Evolutionary conservation across 1,140 invertebrate genomes (phyloP), one percentile per base, ranked within the genome.

Genomic region (Macrostomum lignano): DNA sequence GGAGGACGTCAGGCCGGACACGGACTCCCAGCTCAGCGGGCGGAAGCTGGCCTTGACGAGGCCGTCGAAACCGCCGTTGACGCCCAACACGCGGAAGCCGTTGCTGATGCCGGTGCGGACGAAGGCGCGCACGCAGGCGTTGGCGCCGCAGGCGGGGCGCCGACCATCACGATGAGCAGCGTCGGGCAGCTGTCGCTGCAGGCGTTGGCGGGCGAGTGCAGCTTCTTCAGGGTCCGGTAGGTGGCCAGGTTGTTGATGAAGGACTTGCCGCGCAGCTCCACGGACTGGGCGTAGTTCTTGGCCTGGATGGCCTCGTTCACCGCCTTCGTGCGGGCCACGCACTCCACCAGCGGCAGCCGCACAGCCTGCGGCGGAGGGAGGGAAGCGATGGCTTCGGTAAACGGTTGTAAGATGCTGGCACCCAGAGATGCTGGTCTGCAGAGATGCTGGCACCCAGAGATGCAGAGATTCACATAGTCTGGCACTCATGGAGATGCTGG

Each of bases 121-220:
- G 56, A 94, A 94, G 2, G 84, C 84, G 39, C 86, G 68, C 3
- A 93, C 78, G 0, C 81, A 79, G 20, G 88, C 79, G 61, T 98
- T 96, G 74, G 88, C 84, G 39, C 88, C 91, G 61, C 91, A 94
- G 35, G 82, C 79, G 0, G 91, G 91, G 13, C 86, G 42, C 91
- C 91, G 45, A 96, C 73, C 53, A n/a, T n/a, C n/a, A n/a, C n/a
- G n/a, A n/a, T n/a, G n/a, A n/a, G n/a, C n/a, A n/a, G n/a, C n/a
- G n/a, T n/a, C n/a, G n/a, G n/a, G n/a, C n/a, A n/a, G n/a, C n/a
- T n/a, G n/a, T n/a, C n/a, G 44, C 40, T 49, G 45, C 35, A 47
- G 22, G 22, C 20, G 17, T 33, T 31, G 25, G 40, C 36, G 10
- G 81, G 81, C 79, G 86, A 82, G 51, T 82, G 74, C 43, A 93